Evolutionary conservation across 2,113 vertebrate genomes (phyloP).

Genomic region (Theristicus caerulescens): DNA sequence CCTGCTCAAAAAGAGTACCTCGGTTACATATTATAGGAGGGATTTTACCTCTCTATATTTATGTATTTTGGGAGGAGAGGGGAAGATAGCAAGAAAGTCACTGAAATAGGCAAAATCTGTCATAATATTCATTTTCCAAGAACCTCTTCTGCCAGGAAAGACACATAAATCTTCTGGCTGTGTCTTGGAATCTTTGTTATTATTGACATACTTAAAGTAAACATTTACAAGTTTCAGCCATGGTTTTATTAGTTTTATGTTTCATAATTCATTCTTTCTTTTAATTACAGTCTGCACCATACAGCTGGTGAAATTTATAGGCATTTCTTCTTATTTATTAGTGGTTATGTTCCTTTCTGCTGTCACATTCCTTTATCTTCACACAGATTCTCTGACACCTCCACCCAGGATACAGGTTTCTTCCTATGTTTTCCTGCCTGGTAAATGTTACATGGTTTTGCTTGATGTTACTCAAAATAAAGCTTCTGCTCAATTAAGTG

Average conservation of each 20-base stretch:
- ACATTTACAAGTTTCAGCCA: neutral
- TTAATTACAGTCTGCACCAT: neutral
- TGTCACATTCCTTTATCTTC: neutral
- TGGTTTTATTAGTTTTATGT: neutral
- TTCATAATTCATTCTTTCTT: neutral
- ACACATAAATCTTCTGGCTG: neutral
- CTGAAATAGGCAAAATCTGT: neutral
- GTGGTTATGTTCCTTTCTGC: neutral
- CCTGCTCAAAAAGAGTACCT: neutral
- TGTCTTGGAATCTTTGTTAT: neutral
- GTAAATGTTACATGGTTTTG: neutral
- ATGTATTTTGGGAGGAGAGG: neutral
- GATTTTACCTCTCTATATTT: neutral
- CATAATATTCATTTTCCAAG: neutral
- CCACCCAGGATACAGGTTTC: neutral
- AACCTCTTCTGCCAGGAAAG: neutral
- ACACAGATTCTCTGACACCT: neutral
- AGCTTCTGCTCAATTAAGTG: neutral
- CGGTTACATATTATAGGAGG: neutral
- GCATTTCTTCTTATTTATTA: neutral
- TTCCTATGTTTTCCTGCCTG: neutral
- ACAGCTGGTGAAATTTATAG: neutral
- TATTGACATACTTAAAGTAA: neutral
- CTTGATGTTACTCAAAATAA: neutral
- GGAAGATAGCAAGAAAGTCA: neutral